Evolutionary conservation across 2,797 vertebrate species (phyloP).

Genomic region (Valencia hispanica): DNA sequence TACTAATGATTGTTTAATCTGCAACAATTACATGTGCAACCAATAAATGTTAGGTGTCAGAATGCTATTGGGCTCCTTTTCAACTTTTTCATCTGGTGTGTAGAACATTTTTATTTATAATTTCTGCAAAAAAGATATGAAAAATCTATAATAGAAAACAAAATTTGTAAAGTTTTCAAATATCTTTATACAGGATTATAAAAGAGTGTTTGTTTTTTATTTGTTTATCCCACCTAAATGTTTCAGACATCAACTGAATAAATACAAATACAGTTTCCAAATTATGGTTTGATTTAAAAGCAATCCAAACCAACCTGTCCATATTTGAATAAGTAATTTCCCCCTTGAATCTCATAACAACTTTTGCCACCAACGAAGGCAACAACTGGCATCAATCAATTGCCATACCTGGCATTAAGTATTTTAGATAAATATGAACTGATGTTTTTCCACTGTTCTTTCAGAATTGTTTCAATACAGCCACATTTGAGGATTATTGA

Average conservation of each 20-base stretch:
- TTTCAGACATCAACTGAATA: background rate
- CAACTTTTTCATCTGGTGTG: background rate
- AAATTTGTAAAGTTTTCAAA: background rate
- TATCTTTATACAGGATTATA: background rate
- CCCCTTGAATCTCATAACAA: background rate
- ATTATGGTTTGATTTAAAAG: background rate
- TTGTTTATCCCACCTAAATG: background rate
- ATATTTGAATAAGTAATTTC: background rate
- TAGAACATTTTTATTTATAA: background rate
- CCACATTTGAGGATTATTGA: background rate
- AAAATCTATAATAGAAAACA: background rate
- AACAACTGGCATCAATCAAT: background rate
- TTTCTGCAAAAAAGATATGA: background rate
- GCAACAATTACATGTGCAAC: background rate
- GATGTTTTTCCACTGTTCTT: background rate
- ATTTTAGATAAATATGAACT: background rate
- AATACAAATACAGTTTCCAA: background rate
- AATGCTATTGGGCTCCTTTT: background rate
- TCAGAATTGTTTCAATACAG: background rate
- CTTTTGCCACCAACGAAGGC: background rate
- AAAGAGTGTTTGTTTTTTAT: background rate
- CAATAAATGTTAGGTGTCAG: conserved; percentile 13
- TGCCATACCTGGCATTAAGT: background rate
- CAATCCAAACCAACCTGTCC: background rate
- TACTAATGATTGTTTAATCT: conserved; percentile 4